Base-by-base conservation (phyloP, 2,113 vertebrate genomes). In the Melanotaenia duboulayi region DNA sequence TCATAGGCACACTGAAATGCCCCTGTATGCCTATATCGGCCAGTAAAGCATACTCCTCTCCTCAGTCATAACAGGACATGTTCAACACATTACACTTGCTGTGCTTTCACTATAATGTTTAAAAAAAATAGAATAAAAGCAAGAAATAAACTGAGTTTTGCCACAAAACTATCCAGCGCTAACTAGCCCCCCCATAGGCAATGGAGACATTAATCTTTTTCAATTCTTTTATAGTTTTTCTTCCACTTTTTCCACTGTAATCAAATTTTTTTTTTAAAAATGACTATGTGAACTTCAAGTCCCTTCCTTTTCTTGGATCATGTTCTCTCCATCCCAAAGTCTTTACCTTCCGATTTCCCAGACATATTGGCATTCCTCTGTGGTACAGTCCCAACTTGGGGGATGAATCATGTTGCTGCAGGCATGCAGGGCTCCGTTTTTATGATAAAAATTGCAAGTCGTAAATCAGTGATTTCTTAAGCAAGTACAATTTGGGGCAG, bases 351-450 rank as follows among this genome's bases (percentile, higher is more conserved):
- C 87, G 86, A 59, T 93, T 87, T 92, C 90, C 79, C 91, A 93
- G 93, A 94, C 93, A 89, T 91, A 90, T 88, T 92, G 92, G 93
- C 91, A 92, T 87, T 89, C 83, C 76, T 88, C 81, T 84, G 82
- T 69, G 78, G 73, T 90, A 86, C 80, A 84, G 90, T 90, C 92
- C 91, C 88, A 91, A 82, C 74, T 82, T 54, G 7, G 8, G 13
- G 70, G 85, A 93, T 94, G 92, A 93, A 93, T 93, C 92, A 93
- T 88, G 88, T 84, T 86, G 88, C 91, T 90, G 86, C 88, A 78
- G 87, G 85, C 89, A 89, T 88, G 90, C 88, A 82, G 90, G 82
- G 76, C 65, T 83, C 81, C 71, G 80, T 84, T 91, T 91, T 89
- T 81, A 88, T 86, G 86, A 94, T 92, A 92, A 92, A 93, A 91